Evolutionary conservation across 2,113 vertebrate species (phyloP), one percentile per base, ranked within the genome.

Genomic region (Platanista minor): DNA sequence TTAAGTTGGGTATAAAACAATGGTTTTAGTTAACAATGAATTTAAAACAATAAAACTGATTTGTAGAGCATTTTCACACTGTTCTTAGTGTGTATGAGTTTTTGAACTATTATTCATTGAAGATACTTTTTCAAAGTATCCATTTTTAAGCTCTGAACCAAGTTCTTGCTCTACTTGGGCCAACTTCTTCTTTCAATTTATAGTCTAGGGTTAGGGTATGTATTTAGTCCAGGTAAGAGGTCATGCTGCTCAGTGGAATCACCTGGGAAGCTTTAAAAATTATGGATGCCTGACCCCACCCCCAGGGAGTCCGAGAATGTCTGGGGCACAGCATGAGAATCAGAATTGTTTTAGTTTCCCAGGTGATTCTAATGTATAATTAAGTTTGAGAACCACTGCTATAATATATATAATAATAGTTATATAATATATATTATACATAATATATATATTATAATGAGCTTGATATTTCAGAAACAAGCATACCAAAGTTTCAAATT

Each of bases 131-230:
- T 46, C 46, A 46, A 66, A 41, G 12, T 9, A 49, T 31, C 27
- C 31, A 39, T n/a, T 77, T 86, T 69, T 62, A 52, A 74, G 41
- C 33, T 52, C 57, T 39, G 59, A 46, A n/a, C 84, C 41, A 31
- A 41, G 43, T 67, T 67, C 46, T 36, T 46, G 31, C 18, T 46
- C 10, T 82, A 7, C 1, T 18, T 31, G 46, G n/a, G 39, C 10
- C 49, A 83, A 59, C 57, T 49, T 9, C 10, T 23, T 77, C 74
- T 27, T 27, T 17, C 13, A 25, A 4, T 21, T 85, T 12, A n/a
- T 8, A 43, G 29, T n/a, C 49, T 33, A 6, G 6, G 20, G 39
- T 59, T 18, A 21, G 29, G 7, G 0, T 13, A 0, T 9, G 27
- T 11, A 14, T 54, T 6, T 1, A 36, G 36, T 8, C 67, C 72